Evolutionary conservation across 2,797 vertebrate species (phyloP).

Genomic region (Austrolebias charrua): DNA sequence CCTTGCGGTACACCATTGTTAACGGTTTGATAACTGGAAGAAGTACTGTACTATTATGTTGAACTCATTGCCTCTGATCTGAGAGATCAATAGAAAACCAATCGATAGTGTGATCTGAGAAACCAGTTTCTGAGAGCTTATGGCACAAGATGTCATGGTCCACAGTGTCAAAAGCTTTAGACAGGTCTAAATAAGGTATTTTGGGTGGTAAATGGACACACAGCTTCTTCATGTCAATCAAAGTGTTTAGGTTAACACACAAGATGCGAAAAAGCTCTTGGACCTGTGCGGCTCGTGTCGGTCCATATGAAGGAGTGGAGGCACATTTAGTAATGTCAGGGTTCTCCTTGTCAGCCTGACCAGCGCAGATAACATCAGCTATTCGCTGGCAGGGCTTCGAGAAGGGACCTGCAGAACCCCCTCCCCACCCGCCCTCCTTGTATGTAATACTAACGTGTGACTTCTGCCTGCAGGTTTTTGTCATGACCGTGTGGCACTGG

Average conservation of each 20-base stretch:
- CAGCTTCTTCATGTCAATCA: conserved; percentile 50
- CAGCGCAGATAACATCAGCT: conserved; percentile 17
- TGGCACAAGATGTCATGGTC: too few relatives aligned
- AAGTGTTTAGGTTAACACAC: conserved; percentile 38
- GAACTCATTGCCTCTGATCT: too few relatives aligned
- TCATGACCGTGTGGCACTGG: conserved; percentile 90
- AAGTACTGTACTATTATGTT: too few relatives aligned
- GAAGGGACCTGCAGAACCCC: too few relatives aligned
- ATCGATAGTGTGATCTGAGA: too few relatives aligned
- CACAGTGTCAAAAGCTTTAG: too few relatives aligned
- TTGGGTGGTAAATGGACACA: conserved; percentile 43
- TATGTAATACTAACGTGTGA: conserved; percentile 25
- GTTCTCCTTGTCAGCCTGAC: conserved; percentile 35
- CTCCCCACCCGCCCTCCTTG: background rate
- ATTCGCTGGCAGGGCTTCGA: conserved; percentile 10
- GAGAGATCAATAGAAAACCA: too few relatives aligned
- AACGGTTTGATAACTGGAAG: too few relatives aligned
- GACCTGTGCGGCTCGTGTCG: conserved; percentile 55
- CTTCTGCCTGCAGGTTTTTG: conserved; percentile 83
- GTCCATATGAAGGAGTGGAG: conserved; percentile 23
- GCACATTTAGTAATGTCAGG: conserved; percentile 3
- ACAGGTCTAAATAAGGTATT: background rate
- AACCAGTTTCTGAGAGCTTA: too few relatives aligned
- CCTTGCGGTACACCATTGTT: too few relatives aligned
- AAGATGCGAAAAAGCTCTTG: conserved; percentile 57